Evolutionary conservation across 2,888 invertebrate genomes (phyloP).

Genomic region (Lasius fuliginosus): DNA sequence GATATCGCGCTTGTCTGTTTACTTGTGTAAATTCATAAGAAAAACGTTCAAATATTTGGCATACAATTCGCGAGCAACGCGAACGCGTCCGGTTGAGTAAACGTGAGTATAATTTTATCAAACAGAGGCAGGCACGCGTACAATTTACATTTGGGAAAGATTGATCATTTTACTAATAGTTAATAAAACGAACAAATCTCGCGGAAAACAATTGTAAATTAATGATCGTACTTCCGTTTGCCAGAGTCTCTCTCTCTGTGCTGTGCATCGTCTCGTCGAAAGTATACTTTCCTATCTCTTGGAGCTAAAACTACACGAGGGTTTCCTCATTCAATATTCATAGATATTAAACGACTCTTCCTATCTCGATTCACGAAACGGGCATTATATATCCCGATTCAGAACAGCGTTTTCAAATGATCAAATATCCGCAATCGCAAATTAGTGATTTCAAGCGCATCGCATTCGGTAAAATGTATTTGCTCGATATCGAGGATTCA

Average conservation of each 20-base stretch:
- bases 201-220: conserved; percentile 6
- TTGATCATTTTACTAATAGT: conserved; percentile 19
- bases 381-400: neutral
- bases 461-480: neutral
- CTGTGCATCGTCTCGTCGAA: neutral
- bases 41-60: conserved; percentile 11
- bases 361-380: conserved; percentile 34
- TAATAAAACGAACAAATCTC: conserved; percentile 2
- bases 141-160: neutral
- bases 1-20: neutral
- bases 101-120: neutral
- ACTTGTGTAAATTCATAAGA: neutral
- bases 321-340: conserved; percentile 11
- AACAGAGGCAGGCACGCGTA: neutral
- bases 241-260: neutral
- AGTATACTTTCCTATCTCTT: neutral
- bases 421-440: conserved; percentile 32
- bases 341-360: conserved; percentile 29
- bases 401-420: neutral
- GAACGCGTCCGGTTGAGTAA: neutral
- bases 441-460: neutral
- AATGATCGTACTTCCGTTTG: neutral
- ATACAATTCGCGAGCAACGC: neutral
- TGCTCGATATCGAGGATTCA: neutral
- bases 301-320: neutral